These are phyloP conservation scores for Oceanites oceanicus DNA, from an alignment of 2,113 vertebrate species.

Conservation along the genomic window DNA sequence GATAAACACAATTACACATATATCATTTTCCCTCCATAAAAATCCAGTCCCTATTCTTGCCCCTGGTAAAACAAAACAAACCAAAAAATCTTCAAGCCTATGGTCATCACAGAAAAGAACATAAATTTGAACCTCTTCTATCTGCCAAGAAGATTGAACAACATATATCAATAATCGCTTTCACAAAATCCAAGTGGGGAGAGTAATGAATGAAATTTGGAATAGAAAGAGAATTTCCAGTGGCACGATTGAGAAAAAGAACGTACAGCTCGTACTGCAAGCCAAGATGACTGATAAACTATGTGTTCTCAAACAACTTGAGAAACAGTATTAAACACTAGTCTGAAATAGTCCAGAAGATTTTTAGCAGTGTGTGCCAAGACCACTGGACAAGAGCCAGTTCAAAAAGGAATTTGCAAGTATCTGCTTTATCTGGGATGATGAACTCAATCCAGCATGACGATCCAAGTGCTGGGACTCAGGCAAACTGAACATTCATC, in stretches of 20 bases:
- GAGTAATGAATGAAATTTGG: constrained; percentile 5
- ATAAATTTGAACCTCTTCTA: not conserved
- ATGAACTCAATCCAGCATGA: not conserved
- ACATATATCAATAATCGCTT: not conserved
- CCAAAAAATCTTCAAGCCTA: not conserved
- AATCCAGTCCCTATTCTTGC: not conserved
- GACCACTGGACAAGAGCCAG: not conserved
- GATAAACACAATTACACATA: not conserved
- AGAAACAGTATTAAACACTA: not conserved
- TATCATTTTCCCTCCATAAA: not conserved
- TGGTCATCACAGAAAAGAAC: not conserved
- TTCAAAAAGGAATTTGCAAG: constrained; percentile 4
- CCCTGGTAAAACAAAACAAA: not conserved
- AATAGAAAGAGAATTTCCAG: not conserved
- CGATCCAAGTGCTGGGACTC: not conserved
- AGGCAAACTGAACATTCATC: not conserved
- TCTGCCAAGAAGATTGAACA: not conserved
- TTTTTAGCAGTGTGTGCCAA: not conserved
- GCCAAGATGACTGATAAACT: not conserved
- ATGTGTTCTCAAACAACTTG: not conserved
- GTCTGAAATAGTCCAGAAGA: not conserved
- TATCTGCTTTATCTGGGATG: not conserved
- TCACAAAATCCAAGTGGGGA: not conserved
- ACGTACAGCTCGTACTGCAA: not conserved
- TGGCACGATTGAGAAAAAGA: not conserved